phyloP scores from a whole-genome alignment of 1,140 invertebrate genomes.

The Listronotus oregonensis region DNA sequence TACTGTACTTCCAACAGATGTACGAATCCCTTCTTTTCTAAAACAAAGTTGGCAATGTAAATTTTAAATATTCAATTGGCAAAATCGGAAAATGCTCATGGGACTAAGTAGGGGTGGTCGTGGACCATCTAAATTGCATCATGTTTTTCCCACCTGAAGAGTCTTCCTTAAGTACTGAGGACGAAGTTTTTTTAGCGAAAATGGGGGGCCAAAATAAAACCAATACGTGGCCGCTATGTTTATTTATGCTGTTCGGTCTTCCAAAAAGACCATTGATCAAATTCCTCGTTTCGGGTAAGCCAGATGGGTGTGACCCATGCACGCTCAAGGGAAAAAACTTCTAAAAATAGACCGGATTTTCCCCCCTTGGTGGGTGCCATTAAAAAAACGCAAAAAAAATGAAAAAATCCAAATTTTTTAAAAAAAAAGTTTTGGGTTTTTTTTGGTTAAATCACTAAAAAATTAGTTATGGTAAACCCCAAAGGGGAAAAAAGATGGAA shows the following conservation, averaged over 20 bases:
- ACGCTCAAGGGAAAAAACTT: background rate
- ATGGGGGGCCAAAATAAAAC: slow-evolving; percentile 6
- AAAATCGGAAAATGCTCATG: slow-evolving; percentile 5
- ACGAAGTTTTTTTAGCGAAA: background rate
- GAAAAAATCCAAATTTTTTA: background rate
- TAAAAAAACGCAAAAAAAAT: background rate
- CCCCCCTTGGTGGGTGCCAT: background rate
- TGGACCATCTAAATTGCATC: background rate
- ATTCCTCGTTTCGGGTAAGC: background rate
- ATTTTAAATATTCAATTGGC: slow-evolving; percentile 8
- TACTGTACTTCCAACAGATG: slow-evolving; percentile 11
- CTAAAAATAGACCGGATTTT: background rate
- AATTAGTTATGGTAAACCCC: background rate
- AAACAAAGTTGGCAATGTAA: slow-evolving; percentile 5
- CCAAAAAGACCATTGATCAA: background rate
- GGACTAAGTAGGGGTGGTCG: background rate
- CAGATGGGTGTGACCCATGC: slow-evolving; percentile 5
- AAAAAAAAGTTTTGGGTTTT: background rate
- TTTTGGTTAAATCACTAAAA: slow-evolving; percentile 1
- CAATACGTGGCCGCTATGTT: background rate
- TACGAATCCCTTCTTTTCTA: slow-evolving; percentile 16
- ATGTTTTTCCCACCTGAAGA: slow-evolving; percentile 5
- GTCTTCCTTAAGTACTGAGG: background rate
- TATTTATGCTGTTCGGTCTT: no score
- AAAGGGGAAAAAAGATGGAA: background rate